A percentile compares a stretch with the other conserved stretches of the same genome.
phyloP scores from a whole-genome alignment of 2,797 vertebrate genomes.

The Catharus ustulatus region DNA sequence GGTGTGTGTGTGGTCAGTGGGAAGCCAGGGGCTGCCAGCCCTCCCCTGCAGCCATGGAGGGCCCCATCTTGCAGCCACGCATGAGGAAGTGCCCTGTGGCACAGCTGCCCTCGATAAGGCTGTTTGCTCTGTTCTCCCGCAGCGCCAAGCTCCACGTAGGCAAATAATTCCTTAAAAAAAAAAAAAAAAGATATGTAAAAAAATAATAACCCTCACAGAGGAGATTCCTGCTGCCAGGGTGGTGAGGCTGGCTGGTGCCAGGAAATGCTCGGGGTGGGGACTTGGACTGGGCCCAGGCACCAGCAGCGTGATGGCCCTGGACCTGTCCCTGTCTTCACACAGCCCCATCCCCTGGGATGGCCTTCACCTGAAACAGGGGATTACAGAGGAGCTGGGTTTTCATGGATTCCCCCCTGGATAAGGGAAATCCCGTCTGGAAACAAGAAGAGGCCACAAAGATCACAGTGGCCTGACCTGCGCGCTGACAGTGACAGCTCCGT shows the following conservation, averaged over 20 bases:
- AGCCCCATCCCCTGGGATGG: neutral
- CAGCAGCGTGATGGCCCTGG: rapidly evolving
- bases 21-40: neutral
- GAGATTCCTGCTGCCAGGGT: neutral
- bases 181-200: too few relatives aligned
- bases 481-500: rapidly evolving
- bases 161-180: neutral
- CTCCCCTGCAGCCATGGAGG: neutral
- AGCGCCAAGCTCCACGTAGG: neutral
- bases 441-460: neutral
- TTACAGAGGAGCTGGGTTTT: rapidly evolving
- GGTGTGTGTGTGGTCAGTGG: neutral
- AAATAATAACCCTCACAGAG: neutral
- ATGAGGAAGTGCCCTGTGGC: neutral
- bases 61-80: neutral
- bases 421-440: neutral
- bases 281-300: neutral
- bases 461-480: neutral
- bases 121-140: conserved; percentile 4
- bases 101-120: conserved; percentile 21
- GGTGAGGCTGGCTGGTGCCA: neutral
- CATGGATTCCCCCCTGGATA: neutral
- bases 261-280: neutral
- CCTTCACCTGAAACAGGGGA: rapidly evolving
- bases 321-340: neutral